Evolutionary conservation across 2,888 invertebrate species (phyloP), one percentile per base, ranked within the genome.

Genomic region (Gnatocerus cornutus): DNA sequence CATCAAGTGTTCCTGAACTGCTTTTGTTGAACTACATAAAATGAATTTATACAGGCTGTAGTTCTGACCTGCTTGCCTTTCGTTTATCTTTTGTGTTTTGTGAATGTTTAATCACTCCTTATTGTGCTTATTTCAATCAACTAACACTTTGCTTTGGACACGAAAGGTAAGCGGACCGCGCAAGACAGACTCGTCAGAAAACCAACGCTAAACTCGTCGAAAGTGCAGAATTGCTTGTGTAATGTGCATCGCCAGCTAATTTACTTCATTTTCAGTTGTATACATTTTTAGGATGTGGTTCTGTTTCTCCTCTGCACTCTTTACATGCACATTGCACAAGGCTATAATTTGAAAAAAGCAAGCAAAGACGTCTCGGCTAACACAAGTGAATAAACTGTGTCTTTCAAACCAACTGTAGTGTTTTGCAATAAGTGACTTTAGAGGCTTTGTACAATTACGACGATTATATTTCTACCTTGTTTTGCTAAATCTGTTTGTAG

Each of bases 401-500:
- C 68, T 53, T 69, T 63, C 62, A 67, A 71, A 50, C 76, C 74
- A 73, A 76, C 71, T 62, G 74, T 79, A 79, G 77, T 77, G 75
- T 71, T 58, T 77, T 77, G 77, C 78, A 74, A 77, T 72, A 76
- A 78, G 78, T 78, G 78, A 78, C 72, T 70, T 78, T 76, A 79
- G 78, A 78, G 74, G 78, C 79, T 79, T 79, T 78, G 76, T 78
- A 79, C 71, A 78, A 77, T 80, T 76, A 73, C 72, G 77, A 74
- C 76, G 76, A 74, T 65, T 64, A 29, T 71, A 75, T 76, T 76
- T 77, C 73, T 75, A 78, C 74, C 76, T 69, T 76, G 76, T 78
- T 72, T 76, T 76, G 77, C 79, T 77, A 80, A 78, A 77, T 76
- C 74, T 76, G 69, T 77, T 78, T 78, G 79, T 79, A 81, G 81